These are phyloP conservation scores for Lasius fuliginosus DNA, from an alignment of 2,888 invertebrate species.

Conservation along the genomic window DNA sequence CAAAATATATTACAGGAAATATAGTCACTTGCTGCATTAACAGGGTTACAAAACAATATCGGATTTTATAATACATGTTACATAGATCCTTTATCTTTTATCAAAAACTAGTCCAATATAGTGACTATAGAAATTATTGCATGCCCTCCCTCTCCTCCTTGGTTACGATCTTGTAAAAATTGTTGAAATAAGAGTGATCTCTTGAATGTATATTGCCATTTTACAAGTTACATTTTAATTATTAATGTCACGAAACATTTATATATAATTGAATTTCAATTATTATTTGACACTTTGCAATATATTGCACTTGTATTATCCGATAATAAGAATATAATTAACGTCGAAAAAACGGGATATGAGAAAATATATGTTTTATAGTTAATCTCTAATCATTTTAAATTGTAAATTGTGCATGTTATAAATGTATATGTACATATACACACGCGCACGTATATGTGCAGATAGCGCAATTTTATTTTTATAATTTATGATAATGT, in stretches of 20 bases:
- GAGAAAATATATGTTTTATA: constrained; percentile 25
- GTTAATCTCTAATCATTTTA: constrained; percentile 35
- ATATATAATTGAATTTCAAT: background rate
- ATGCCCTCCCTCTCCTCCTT: background rate
- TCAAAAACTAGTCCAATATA: background rate
- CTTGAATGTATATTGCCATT: background rate
- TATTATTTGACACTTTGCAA: background rate
- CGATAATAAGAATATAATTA: background rate
- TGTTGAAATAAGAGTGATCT: background rate
- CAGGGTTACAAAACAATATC: background rate
- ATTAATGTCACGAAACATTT: background rate
- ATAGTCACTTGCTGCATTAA: background rate
- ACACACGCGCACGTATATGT: constrained; percentile 28
- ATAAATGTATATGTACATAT: constrained; percentile 44
- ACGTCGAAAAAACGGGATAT: background rate
- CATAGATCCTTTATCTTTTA: background rate
- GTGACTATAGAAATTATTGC: background rate
- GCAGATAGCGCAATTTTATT: constrained; percentile 56
- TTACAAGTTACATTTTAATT: constrained; percentile 17
- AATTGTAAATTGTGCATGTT: constrained; percentile 55
- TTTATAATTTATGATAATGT: constrained; percentile 60
- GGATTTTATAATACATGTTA: constrained; percentile 13
- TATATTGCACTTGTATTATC: constrained; percentile 1
- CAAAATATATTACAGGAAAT: background rate
- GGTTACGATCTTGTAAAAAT: constrained; percentile 14